These are phyloP conservation scores for Orthosia gothica DNA, from an alignment of 2,888 invertebrate genomes.

Conservation along the genomic window DNA sequence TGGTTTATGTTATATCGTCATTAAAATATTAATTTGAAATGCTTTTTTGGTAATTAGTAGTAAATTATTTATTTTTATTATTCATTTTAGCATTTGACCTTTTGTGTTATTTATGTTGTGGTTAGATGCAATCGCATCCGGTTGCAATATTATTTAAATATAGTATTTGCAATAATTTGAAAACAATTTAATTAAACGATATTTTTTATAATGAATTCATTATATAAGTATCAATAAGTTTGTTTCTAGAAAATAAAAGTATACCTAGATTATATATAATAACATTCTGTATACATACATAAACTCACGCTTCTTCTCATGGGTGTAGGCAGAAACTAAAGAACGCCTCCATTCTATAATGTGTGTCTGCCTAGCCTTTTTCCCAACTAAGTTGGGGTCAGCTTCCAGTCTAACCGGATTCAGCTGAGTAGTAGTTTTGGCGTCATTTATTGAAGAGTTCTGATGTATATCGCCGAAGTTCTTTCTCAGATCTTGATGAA, in stretches of 20 bases:
- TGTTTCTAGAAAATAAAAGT: neutral
- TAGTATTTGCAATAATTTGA: slow-evolving; percentile 3
- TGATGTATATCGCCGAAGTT: too few species aligned
- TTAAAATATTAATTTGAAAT: slow-evolving; percentile 40
- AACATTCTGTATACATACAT: too few species aligned
- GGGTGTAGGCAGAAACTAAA: too few species aligned
- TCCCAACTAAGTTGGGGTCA: too few species aligned
- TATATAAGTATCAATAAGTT: neutral
- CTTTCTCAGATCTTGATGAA: too few species aligned
- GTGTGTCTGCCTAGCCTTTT: too few species aligned
- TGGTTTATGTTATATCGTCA: slow-evolving; percentile 35
- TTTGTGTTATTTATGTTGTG: slow-evolving; percentile 27
- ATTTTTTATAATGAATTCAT: neutral
- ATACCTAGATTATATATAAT: neutral
- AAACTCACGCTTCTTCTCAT: too few species aligned
- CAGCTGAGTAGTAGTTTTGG: too few species aligned
- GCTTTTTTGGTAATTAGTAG: slow-evolving; percentile 41
- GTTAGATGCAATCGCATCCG: slow-evolving; percentile 21
- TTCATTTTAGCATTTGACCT: slow-evolving; percentile 22
- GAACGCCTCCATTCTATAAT: too few species aligned
- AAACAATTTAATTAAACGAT: neutral
- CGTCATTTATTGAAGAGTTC: too few species aligned
- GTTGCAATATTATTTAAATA: slow-evolving; percentile 6
- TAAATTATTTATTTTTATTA: slow-evolving; percentile 39
- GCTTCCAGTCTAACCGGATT: too few species aligned